Evolutionary conservation across 2,888 invertebrate species (phyloP), one percentile per base, ranked within the genome.

Genomic region (Embidobia sp.): DNA sequence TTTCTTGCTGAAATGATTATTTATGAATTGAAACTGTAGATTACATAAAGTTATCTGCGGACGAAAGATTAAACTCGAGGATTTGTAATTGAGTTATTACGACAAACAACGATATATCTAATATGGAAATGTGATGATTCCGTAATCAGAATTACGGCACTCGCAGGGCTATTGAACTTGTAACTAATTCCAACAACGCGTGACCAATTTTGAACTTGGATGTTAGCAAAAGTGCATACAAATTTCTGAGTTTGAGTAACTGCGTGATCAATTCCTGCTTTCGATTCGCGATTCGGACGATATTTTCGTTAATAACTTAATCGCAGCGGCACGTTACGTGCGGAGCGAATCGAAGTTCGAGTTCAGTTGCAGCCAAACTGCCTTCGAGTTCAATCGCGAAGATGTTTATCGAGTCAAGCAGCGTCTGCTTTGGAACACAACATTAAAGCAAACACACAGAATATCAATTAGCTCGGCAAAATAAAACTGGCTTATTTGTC

Each of bases 371-470:
- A n/a, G n/a, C n/a, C n/a, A n/a, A n/a, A n/a, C n/a, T n/a, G n/a
- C n/a, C n/a, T n/a, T 42, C 19, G 19, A 42, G 40, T 35, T 49
- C 10, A 57, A 27, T 67, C 29, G 26, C 35, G 4, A 29, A 19
- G 22, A 40, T 51, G 42, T 44, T 70, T 61, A 70, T 19, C 31
- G 19, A 70, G 69, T 70, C 69, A 31, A 70, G 69, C 44, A 16
- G 69, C 69, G 69, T 59, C 59, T 70, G 44, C 49, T 51, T 49
- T 49, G 27, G 33, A 29, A 70, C 69, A 59, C 59, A 70, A 70
- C 59, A 70, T 70, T 70, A 49, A 53, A 70, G 70, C 61, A n/a
- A 53, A 46, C 53, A 10, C 53, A 29, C 46, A 15, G 61, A 63
- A 63, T 72, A 63, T 72, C 72, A 72, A 72, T 63, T 31, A 27